phyloP scores from a whole-genome alignment of 2,888 invertebrate genomes.

The Campoletis raptor region DNA sequence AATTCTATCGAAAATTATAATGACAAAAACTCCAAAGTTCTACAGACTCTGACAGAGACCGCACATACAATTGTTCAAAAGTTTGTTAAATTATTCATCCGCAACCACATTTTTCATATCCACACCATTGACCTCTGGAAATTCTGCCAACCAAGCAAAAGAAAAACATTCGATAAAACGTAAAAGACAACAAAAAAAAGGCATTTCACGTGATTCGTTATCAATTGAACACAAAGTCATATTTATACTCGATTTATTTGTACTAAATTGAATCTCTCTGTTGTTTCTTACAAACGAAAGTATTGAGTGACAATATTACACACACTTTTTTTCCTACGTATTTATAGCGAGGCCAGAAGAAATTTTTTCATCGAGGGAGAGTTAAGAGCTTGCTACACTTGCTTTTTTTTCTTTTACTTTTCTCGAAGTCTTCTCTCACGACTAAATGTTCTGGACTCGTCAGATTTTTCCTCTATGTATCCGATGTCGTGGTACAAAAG shows the following conservation, averaged over 20 bases:
- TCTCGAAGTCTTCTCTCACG: slow-evolving; percentile 63
- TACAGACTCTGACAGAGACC: neutral
- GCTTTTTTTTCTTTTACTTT: slow-evolving; percentile 34
- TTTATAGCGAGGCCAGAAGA: slow-evolving; percentile 44
- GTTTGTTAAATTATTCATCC: neutral
- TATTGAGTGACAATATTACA: slow-evolving; percentile 20
- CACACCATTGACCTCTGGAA: neutral
- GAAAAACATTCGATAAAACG: neutral
- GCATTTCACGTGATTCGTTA: neutral
- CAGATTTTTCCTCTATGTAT: slow-evolving; percentile 40
- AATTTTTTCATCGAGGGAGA: slow-evolving; percentile 44
- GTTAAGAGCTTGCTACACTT: slow-evolving; percentile 32
- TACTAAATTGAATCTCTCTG: neutral
- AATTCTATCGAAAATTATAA: slow-evolving; percentile 57
- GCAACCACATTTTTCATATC: neutral
- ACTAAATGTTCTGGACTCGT: slow-evolving; percentile 75
- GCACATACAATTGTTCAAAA: neutral
- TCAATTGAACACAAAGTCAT: slow-evolving; percentile 12
- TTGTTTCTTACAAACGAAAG: slow-evolving; percentile 3
- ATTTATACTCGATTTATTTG: slow-evolving; percentile 6
- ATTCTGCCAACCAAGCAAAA: neutral
- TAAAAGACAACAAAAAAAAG: neutral
- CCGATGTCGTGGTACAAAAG: neutral
- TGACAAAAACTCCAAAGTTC: neutral
- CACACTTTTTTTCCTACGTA: slow-evolving; percentile 19